Conservation (phyloP, 2,113 vertebrate species). For the Lamprologus callipterus region DNA sequence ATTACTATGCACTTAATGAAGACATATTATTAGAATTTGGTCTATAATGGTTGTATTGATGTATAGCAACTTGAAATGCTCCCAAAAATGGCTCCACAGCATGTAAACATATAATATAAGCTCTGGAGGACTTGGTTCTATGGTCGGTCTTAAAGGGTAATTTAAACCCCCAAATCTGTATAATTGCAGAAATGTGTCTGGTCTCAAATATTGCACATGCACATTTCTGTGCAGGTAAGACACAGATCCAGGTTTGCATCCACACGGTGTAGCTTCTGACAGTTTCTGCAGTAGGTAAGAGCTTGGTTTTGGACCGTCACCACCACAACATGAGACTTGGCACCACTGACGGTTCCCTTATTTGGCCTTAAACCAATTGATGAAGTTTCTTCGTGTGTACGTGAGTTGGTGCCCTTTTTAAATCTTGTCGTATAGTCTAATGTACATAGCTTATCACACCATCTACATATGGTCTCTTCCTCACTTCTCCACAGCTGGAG, state of each 20-base stretch:
- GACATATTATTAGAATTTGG: fast-evolving
- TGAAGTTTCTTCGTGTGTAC: not conserved
- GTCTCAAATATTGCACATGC: not conserved
- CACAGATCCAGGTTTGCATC: not conserved
- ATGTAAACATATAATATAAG: not conserved
- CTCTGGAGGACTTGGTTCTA: fast-evolving
- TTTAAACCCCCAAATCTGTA: not conserved
- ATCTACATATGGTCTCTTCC: not conserved
- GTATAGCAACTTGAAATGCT: too few relatives aligned
- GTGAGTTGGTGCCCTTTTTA: not conserved
- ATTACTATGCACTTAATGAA: too few relatives aligned
- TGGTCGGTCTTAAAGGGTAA: not conserved
- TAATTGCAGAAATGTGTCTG: not conserved
- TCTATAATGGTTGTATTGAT: fast-evolving
- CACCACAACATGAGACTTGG: not conserved
- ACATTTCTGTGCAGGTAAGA: not conserved
- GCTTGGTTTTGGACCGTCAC: not conserved
- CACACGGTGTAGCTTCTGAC: not conserved
- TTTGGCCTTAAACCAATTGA: not conserved
- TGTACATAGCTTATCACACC: not conserved
- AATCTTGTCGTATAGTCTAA: not conserved
- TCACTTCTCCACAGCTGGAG: not conserved
- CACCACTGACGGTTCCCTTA: not conserved
- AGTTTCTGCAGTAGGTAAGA: not conserved
- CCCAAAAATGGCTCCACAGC: too few relatives aligned